A percentile compares a stretch with the other conserved stretches of the same genome.
phyloP scores from a whole-genome alignment of 2,113 vertebrate genomes.

The Brienomyrus brachyistius region DNA sequence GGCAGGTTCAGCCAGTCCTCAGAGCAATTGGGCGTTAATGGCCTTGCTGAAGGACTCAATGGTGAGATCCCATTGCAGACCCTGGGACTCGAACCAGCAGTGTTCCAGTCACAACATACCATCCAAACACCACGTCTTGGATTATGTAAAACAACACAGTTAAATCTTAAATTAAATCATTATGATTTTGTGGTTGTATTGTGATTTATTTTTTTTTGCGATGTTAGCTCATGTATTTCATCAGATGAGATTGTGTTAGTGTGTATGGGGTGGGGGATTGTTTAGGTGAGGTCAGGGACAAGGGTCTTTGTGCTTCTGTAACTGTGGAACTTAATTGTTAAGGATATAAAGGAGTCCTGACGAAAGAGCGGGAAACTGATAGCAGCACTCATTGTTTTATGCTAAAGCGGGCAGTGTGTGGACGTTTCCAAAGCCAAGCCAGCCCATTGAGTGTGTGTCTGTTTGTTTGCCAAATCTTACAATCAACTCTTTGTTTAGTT shows the following conservation, averaged over 20 bases:
- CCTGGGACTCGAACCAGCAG: neutral
- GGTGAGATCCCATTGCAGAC: neutral
- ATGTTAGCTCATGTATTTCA: neutral
- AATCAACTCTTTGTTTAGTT: neutral
- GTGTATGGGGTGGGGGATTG: neutral
- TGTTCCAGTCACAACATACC: neutral
- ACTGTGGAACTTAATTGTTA: neutral
- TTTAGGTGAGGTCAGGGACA: neutral
- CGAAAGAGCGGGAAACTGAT: neutral
- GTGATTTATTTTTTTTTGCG: too few relatives aligned
- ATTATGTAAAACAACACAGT: neutral
- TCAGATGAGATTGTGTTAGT: neutral
- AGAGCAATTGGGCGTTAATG: neutral
- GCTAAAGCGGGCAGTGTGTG: neutral
- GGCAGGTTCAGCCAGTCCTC: neutral
- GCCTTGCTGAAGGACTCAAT: neutral
- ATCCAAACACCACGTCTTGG: neutral
- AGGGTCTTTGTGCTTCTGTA: neutral
- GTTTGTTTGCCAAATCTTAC: neutral
- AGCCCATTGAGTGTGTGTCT: neutral
- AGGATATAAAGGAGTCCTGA: neutral
- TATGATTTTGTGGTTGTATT: neutral
- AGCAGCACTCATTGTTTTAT: neutral
- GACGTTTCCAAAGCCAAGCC: neutral
- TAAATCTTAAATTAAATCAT: neutral